Conservation (phyloP, 1,140 invertebrate genomes). For the Argopecten irradians region DNA sequence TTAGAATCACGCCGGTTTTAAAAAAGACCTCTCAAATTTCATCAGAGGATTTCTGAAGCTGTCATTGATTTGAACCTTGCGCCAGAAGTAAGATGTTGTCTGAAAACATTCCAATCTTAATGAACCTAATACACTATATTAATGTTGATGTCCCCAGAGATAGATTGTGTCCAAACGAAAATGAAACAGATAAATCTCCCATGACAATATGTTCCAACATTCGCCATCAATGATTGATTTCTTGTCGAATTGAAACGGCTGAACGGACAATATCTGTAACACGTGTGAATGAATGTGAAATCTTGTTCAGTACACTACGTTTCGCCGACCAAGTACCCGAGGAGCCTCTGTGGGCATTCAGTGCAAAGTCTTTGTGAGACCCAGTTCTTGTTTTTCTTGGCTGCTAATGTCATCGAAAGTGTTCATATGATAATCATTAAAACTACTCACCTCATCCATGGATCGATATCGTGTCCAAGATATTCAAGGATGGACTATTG, state of each 20-base stretch:
- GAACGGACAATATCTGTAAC: background rate
- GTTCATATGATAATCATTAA: background rate
- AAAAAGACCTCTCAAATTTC: background rate
- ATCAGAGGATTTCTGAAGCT: background rate
- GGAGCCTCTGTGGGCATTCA: background rate
- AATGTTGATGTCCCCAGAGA: background rate
- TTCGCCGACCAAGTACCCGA: background rate
- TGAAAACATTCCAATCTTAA: background rate
- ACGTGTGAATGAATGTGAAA: background rate
- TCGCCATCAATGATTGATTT: background rate
- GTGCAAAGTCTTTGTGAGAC: background rate
- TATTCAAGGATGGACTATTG: background rate
- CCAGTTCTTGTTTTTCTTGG: conserved; percentile 9
- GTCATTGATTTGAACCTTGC: background rate
- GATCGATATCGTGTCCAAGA: background rate
- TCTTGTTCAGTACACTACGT: background rate
- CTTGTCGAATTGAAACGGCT: conserved; percentile 21
- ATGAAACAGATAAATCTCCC: conserved; percentile 4
- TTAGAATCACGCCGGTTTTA: background rate
- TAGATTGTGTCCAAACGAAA: background rate
- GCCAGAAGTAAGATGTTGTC: background rate
- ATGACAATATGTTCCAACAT: background rate
- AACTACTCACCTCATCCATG: background rate
- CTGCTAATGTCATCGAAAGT: background rate
- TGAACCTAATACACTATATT: background rate